Evolutionary conservation across 2,797 vertebrate genomes (phyloP), one percentile per base, ranked within the genome.

Genomic region (Enteromius radiatus): DNA sequence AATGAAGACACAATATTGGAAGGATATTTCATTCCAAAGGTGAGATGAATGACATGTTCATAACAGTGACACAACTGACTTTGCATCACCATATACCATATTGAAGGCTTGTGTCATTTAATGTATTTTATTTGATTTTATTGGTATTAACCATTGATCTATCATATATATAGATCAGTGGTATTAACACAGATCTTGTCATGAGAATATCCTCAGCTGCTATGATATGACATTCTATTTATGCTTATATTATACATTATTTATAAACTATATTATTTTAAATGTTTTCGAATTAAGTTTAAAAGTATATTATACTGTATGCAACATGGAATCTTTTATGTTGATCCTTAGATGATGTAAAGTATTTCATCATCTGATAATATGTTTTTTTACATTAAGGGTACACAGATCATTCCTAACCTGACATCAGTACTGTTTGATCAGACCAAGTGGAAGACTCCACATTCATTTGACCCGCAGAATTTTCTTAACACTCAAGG

Each of bases 21-120:
- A 41, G 83, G 70, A 61, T 87, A 84, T 80, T 80, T 82, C 26
- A 83, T 89, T 65, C 85, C 88, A 38, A 81, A 87, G 86, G 84
- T 87, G 41, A 74, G 47, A 74, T 74, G 11, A 23, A 23, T 54
- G 17, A 21, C 43, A 71, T 31, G 49, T 4, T 31, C 19, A n/a
- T 49, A 73, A 52, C 17, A 33, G 12, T 33, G 17, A 33, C 45
- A 73, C 11, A 67, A 36, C 36, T 3, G 38, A 23, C 36, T 23
- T 70, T 45, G 8, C 15, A 70, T 17, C 28, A 64, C 1, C 3
- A 33, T 33, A 70, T 70, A 10, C 68, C 23, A 70, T 9, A 19
- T 2, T 23, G 47, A 8, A 28, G 14, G n/a, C 41, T 41, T 33
- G 14, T 1, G 17, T 19, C 33, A 65, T 65, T 31, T 5, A 21